Percentiles rank a stretch among this genome's conserved stretches.
Evolutionary conservation across 2,113 vertebrate species (phyloP).

Genomic region (Benitochromis conjunctus): DNA sequence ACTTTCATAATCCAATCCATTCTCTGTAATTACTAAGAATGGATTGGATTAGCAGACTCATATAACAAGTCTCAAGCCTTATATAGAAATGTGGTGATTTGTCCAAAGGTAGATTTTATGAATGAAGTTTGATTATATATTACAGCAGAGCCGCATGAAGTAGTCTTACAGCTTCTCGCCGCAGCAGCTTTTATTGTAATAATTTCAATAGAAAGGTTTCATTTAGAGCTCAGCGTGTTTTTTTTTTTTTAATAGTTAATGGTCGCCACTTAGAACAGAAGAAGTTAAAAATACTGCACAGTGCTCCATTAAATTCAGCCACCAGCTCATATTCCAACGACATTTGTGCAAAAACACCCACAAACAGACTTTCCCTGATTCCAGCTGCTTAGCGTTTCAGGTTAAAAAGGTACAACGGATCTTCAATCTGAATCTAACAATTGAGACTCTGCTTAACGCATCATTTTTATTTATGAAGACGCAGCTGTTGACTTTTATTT

Average conservation of each 20-base stretch:
- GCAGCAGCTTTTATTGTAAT: neutral
- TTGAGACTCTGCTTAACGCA: neutral
- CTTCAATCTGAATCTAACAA: neutral
- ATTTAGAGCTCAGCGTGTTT: neutral
- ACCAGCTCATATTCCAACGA: neutral
- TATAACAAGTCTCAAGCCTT: neutral
- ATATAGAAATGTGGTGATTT: neutral
- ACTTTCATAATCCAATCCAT: neutral
- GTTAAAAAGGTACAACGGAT: constrained; percentile 27
- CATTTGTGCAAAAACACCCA: neutral
- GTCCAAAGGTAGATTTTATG: neutral
- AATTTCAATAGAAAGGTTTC: neutral
- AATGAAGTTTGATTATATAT: neutral
- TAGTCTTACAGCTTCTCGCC: neutral
- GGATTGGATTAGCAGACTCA: neutral
- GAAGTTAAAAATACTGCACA: constrained; percentile 8
- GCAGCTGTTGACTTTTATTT: neutral
- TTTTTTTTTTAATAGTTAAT: neutral
- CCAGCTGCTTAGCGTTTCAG: constrained; percentile 5
- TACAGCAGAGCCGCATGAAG: neutral
- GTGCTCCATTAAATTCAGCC: constrained; percentile 1
- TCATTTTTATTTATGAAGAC: neutral
- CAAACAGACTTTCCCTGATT: neutral
- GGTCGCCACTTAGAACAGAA: neutral
- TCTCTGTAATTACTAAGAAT: neutral